A percentile compares a stretch with the other conserved stretches of the same genome.
These are phyloP conservation scores for Darevskia nairensis DNA, from an alignment of 2,797 vertebrate genomes.

Conservation along the genomic window DNA sequence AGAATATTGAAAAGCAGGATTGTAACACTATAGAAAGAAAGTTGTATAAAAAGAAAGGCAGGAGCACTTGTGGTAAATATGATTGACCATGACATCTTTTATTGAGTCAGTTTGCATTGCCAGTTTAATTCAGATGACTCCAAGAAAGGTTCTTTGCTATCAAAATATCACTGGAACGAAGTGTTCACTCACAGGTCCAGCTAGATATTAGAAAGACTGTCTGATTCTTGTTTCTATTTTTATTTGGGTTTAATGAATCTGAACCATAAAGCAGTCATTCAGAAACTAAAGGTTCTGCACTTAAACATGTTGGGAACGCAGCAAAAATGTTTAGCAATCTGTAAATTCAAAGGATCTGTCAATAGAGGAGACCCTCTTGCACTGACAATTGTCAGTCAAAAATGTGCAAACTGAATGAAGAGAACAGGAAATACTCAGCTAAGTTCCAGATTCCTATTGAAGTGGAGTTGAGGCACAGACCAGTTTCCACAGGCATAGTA, in stretches of 20 bases:
- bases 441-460: background rate
- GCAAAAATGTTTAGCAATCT: conserved; percentile 10
- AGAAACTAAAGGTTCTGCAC: background rate
- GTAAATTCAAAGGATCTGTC: background rate
- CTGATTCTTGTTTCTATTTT: conserved; percentile 27
- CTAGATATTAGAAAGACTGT: conserved; percentile 31
- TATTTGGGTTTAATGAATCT: conserved; percentile 14
- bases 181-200: conserved; percentile 23
- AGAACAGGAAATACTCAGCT: background rate
- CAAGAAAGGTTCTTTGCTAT: conserved; percentile 49
- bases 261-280: background rate
- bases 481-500: background rate
- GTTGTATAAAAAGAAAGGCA: background rate
- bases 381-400: background rate
- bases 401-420: background rate
- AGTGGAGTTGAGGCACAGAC: background rate
- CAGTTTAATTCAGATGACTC: conserved; percentile 49
- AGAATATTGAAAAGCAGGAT: conserved; percentile 61
- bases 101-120: conserved; percentile 53
- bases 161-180: conserved; percentile 25
- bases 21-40: conserved; percentile 43
- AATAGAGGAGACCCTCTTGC: background rate
- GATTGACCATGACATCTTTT: conserved; percentile 49
- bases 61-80: conserved; percentile 57
- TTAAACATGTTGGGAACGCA: background rate